Conservation (phyloP, 1,140 invertebrate species). For the Macrobrachium rosenbergii region DNA sequence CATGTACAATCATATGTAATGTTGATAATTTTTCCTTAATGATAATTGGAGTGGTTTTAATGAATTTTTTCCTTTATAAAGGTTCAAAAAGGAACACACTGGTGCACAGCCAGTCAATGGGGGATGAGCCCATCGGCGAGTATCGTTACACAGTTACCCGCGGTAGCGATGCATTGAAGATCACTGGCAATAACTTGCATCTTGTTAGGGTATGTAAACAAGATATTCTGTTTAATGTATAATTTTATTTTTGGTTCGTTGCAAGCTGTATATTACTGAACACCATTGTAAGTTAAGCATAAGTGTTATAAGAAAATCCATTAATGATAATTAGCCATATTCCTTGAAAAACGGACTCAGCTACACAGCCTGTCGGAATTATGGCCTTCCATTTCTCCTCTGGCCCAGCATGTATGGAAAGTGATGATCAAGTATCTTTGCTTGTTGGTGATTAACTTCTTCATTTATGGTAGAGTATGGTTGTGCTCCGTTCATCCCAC, state of each 20-base stretch:
- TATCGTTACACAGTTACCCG: slow-evolving; percentile 88
- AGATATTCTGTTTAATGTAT: slow-evolving; percentile 14
- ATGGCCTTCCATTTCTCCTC: too few species aligned
- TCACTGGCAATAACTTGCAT: slow-evolving; percentile 85
- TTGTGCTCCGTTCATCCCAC: too few species aligned
- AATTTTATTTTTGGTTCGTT: not conserved
- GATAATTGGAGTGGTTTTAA: too few species aligned
- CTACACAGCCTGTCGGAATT: too few species aligned
- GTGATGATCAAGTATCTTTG: too few species aligned
- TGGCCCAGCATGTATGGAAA: too few species aligned
- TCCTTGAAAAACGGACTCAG: too few species aligned
- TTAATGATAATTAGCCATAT: too few species aligned
- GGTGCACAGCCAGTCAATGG: slow-evolving; percentile 75
- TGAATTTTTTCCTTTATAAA: slow-evolving; percentile 14
- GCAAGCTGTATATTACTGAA: not conserved
- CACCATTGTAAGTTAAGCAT: not conserved
- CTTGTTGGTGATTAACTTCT: too few species aligned
- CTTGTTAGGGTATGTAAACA: slow-evolving; percentile 80
- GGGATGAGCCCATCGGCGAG: slow-evolving; percentile 86
- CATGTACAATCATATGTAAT: too few species aligned
- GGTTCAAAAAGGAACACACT: slow-evolving; percentile 70
- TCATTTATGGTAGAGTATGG: too few species aligned
- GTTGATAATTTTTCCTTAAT: too few species aligned
- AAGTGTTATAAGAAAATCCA: not conserved
- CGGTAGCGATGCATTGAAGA: slow-evolving; percentile 84